Conservation (phyloP, 2,888 invertebrate species). For the Folsomia manolachei region DNA sequence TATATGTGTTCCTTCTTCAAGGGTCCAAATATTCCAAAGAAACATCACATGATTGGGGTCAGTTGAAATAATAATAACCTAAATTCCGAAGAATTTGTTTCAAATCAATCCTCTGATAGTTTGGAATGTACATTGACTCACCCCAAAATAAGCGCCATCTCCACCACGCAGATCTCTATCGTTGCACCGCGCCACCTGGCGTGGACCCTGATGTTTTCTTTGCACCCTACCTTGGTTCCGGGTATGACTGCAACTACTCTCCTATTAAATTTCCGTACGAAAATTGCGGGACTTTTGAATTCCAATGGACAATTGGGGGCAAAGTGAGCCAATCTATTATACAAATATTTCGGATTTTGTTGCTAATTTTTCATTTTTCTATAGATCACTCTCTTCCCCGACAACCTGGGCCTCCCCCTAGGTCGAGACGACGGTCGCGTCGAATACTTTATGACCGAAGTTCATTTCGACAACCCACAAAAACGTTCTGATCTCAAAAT, state of each 20-base stretch:
- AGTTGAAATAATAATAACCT: constrained; percentile 42
- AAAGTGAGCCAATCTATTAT: background rate
- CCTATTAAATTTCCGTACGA: background rate
- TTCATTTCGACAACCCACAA: constrained; percentile 77
- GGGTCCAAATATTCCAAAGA: constrained; percentile 65
- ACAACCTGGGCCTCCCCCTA: constrained; percentile 74
- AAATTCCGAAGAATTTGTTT: constrained; percentile 3
- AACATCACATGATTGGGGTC: constrained; percentile 76
- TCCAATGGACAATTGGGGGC: constrained; percentile 9
- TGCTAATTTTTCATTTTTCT: constrained; percentile 32
- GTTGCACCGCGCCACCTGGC: constrained; percentile 22
- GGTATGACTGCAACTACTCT: constrained; percentile 18
- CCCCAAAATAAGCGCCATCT: background rate
- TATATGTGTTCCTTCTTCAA: constrained; percentile 88
- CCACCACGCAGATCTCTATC: constrained; percentile 15
- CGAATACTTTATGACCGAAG: constrained; percentile 62
- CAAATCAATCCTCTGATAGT: background rate
- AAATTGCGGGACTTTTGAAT: background rate
- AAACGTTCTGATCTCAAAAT: constrained; percentile 52
- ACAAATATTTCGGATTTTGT: background rate
- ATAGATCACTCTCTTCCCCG: constrained; percentile 74
- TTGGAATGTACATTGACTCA: constrained; percentile 8
- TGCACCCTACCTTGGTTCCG: constrained; percentile 1
- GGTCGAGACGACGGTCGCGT: constrained; percentile 68
- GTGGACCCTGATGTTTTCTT: constrained; percentile 16